A percentile compares a stretch with the other conserved stretches of the same genome.
Conservation (phyloP, 2,888 invertebrate species). For the Chamaedrilus cognettii region DNA sequence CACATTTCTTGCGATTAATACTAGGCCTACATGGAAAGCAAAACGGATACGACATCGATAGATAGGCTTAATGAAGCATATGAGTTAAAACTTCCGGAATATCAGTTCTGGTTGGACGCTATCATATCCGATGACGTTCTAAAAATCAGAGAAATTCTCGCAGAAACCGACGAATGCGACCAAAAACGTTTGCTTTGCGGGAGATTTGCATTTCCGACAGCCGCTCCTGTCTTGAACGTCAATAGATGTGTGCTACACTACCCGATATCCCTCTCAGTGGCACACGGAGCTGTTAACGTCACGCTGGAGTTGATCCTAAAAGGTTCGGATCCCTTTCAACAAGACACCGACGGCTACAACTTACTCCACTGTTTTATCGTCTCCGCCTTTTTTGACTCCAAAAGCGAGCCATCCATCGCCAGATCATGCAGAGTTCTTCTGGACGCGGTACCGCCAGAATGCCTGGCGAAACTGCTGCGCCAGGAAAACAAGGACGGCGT, state of each 20-base stretch:
- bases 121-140: not conserved
- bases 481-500: constrained; percentile 4
- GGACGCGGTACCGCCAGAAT: not conserved
- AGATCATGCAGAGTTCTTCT: not conserved
- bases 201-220: not conserved
- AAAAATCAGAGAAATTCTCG: not conserved
- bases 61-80: too few species aligned
- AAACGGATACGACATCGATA: too few species aligned
- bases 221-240: too few species aligned
- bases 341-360: not conserved
- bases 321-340: not conserved
- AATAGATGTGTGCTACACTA: too few species aligned
- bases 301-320: not conserved
- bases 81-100: too few species aligned
- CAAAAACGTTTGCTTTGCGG: not conserved
- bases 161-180: not conserved
- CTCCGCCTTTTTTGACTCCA: constrained; percentile 3
- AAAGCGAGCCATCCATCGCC: not conserved
- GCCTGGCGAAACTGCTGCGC: not conserved
- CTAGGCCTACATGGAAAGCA: too few species aligned
- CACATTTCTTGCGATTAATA: too few species aligned
- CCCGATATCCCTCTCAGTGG: too few species aligned
- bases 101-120: too few species aligned
- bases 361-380: constrained; percentile 8
- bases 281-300: not conserved